Base-by-base conservation (phyloP, 2,888 invertebrate genomes). In the Ceramica pisi region DNA sequence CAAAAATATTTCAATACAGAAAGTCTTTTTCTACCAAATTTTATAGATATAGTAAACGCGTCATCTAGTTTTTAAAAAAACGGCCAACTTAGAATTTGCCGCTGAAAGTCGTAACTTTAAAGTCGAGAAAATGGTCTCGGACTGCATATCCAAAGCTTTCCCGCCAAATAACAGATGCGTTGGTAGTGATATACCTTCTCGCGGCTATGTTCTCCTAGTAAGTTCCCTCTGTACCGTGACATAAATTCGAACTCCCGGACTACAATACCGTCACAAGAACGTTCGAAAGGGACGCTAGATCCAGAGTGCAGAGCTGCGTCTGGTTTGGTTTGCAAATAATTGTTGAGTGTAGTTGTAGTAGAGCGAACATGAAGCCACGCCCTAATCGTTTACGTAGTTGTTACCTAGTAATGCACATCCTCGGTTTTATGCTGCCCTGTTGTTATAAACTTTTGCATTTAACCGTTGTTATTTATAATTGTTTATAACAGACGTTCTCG, bases 311-410 rank as follows among this genome's bases (percentile, higher is more conserved):
- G 67, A 31, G 75, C 46, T 48, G 67, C 38, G 35, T 62, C 21
- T 9, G 2, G 12, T 21, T 48, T 21, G 8, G 10, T 41, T 67
- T 67, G 38, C 19, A 67, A 64, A 44, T 73, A 64, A 44, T 73
- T 55, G 69, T 26, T 46, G n/a, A 38, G 56, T 62, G 70, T 74
- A 60, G 26, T 44, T 60, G 69, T 74, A 55, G 44, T 26, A 68
- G 51, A 62, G 61, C 21, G 31, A 41, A 50, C 41, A 41, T 70
- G 46, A 56, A 56, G 50, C 9, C 61, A 77, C 71, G 56, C 77
- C 61, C 56, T 12, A 9, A 21, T 38, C 23, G 35, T 35, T 61
- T 61, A 38, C 26, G 38, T 62, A 57, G 56, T 69, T 21, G 56
- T 66, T 26, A 44, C 41, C 59, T 41, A 12, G 14, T 12, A 12